Conservation (phyloP, 2,113 vertebrate species). For the Harpagus bidentatus region DNA sequence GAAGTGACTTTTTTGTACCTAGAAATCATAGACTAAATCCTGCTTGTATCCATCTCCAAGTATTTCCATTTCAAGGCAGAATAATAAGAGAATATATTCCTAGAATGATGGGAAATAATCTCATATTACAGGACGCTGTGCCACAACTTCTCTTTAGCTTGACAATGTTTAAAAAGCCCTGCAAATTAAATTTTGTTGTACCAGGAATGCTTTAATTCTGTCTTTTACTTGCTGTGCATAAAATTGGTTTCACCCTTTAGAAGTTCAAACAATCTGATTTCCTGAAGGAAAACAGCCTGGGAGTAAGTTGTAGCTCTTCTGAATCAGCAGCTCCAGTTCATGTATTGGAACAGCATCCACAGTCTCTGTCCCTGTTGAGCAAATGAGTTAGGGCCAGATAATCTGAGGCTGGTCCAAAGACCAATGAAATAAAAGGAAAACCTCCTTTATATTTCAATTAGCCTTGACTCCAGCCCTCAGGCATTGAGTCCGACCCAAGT, state of each 20-base stretch:
- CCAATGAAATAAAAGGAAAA: background rate
- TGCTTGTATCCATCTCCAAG: background rate
- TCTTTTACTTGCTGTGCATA: background rate
- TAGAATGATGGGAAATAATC: background rate
- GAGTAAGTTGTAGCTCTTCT: background rate
- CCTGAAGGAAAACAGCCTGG: background rate
- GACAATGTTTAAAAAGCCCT: background rate
- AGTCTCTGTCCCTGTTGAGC: background rate
- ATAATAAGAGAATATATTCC: background rate
- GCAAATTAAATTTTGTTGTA: background rate
- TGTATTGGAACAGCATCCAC: background rate
- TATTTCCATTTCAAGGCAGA: slow-evolving; percentile 1
- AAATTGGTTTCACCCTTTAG: background rate
- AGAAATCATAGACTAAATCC: background rate
- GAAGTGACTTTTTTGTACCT: background rate
- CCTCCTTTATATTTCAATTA: background rate
- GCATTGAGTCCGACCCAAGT: background rate
- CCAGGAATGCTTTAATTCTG: background rate
- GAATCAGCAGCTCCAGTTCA: background rate
- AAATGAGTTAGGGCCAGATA: background rate
- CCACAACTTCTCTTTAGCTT: background rate
- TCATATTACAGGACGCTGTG: background rate
- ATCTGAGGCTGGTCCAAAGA: background rate
- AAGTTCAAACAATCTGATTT: background rate
- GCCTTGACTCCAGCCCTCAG: background rate